Conservation (phyloP, 2,888 invertebrate genomes). For the Eulithis prunata region DNA sequence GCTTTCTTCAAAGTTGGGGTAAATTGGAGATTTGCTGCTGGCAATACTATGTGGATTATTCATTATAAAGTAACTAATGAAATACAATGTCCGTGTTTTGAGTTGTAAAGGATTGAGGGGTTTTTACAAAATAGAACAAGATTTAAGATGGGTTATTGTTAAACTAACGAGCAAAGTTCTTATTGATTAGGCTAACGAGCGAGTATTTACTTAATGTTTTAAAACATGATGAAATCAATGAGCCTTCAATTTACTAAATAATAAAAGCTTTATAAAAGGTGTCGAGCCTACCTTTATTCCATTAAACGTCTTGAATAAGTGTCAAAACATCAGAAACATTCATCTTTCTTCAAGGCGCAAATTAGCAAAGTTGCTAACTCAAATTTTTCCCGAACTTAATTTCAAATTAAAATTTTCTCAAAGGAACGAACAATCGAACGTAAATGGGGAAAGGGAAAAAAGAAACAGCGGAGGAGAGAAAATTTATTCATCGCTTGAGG, state of each 20-base stretch:
- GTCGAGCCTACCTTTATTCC: slow-evolving; percentile 21
- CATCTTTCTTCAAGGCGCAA: slow-evolving; percentile 37
- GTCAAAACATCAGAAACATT: slow-evolving; percentile 39
- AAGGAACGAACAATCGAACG: slow-evolving; percentile 47
- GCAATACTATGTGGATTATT: not conserved
- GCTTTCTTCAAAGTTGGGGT: not conserved
- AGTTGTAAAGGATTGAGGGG: no score
- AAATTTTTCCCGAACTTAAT: slow-evolving; percentile 45
- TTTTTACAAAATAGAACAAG: no score
- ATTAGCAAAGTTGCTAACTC: slow-evolving; percentile 44
- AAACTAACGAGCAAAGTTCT: no score
- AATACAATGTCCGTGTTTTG: not conserved
- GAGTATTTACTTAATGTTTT: no score
- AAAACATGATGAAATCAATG: not conserved
- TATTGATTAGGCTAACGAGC: no score
- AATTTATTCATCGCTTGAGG: slow-evolving; percentile 63
- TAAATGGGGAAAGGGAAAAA: slow-evolving; percentile 38
- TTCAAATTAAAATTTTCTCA: slow-evolving; percentile 52
- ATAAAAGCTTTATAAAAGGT: slow-evolving; percentile 27
- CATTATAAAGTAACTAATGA: not conserved
- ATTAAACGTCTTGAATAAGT: slow-evolving; percentile 29
- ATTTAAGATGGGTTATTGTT: no score
- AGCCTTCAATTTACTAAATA: not conserved
- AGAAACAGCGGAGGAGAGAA: slow-evolving; percentile 52
- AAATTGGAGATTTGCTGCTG: not conserved